Base-by-base conservation (phyloP, 2,113 vertebrate genomes). In the Atractosteus spatula region DNA sequence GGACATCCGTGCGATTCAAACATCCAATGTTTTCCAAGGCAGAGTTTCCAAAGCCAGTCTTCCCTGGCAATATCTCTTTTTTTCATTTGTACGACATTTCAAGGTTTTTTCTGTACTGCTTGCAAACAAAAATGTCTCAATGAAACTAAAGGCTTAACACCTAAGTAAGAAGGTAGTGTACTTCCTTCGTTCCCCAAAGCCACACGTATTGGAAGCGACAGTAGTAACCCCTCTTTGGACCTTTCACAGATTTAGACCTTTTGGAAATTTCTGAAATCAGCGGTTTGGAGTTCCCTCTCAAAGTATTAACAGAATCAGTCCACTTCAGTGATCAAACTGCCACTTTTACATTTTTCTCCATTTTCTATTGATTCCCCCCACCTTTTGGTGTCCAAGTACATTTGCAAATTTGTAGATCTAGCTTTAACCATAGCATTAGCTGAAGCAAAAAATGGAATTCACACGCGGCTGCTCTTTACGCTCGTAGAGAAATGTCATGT, bases 361-460 rank as follows among this genome's bases (percentile, higher is more conserved):
- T 77, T 77, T 84, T 86, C 76, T 80, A 85, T 81, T 84, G 29
- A 29, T 29, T 29, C 29, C 29, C 17, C 29, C 29, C 29, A 29
- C 29, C 29, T 2, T 29, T 29, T 29, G 29, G 29, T 29, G 29
- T 80, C 61, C 62, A 78, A 76, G 76, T 82, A 86, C 83, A 87
- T 79, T 83, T 79, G 80, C 81, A 84, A 80, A 84, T 82, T 79
- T 75, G 80, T 81, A 82, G 81, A 80, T 79, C 83, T 73, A 80
- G 80, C 77, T 80, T 81, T 72, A 80, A 77, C 76, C 78, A 84
- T 86, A 11, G 55, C 54, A 61, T 70, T 84, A 88, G 83, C 77
- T 84, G 83, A 88, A 88, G 84, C 83, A 86, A 85, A 88, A 88
- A 86, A 89, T 86, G 82, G 84, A 88, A 87, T 85, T 86, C 85